phyloP scores from a whole-genome alignment of 2,113 vertebrate species.

The Hypomesus transpacificus region DNA sequence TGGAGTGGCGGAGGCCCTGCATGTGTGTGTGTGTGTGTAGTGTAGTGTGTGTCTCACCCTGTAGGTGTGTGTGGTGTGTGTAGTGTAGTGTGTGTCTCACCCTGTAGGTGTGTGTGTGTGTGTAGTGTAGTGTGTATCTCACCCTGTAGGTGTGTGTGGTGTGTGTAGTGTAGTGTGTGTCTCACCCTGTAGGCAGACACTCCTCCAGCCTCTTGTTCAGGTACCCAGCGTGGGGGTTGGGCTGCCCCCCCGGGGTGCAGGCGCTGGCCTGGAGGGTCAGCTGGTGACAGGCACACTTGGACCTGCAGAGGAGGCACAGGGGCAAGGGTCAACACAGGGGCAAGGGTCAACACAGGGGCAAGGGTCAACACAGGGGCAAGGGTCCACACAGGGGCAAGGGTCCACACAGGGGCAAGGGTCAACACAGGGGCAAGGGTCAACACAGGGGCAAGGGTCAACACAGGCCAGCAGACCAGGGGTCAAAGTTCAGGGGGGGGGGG shows the following conservation, averaged over 20 bases:
- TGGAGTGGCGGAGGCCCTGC: too few species aligned
- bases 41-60: too few species aligned
- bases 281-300: constrained; percentile 93
- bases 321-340: neutral
- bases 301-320: constrained; percentile 63
- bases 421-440: constrained; percentile 76
- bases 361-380: constrained; percentile 81
- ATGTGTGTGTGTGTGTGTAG: too few species aligned
- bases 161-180: neutral
- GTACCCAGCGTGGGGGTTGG: constrained; percentile 86
- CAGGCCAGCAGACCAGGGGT: neutral
- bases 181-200: constrained; percentile 94
- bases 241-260: constrained; percentile 88
- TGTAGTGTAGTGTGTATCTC: neutral
- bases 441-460: too few species aligned
- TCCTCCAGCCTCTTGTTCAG: constrained; percentile 91
- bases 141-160: too few species aligned
- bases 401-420: too few species aligned
- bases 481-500: neutral
- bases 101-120: neutral
- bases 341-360: too few species aligned
- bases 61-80: neutral
- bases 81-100: neutral
- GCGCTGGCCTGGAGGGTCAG: constrained; percentile 89
- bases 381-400: too few species aligned